Evolutionary conservation across 2,888 invertebrate genomes (phyloP), one percentile per base, ranked within the genome.

Genomic region (Euplagia quadripunctaria): DNA sequence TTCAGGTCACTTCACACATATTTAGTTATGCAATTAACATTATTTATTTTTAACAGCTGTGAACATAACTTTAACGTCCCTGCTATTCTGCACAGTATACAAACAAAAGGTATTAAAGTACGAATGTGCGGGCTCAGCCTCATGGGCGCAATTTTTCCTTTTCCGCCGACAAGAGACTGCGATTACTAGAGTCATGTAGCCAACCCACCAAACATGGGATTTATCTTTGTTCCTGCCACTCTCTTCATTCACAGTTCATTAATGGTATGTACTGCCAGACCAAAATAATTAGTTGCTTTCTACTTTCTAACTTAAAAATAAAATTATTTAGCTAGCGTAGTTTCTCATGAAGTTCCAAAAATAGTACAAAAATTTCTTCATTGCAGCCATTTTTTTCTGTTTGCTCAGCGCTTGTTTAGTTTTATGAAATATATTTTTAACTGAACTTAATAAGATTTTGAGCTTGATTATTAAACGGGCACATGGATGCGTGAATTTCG

Each of bases 71-170:
- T 68, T 72, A 76, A 71, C 63, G 31, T 71, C 11, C 49, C 67
- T 74, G 14, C 65, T 77, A 74, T 78, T 79, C 42, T 64, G 52
- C 31, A 75, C 74, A 81, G 66, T 77, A 76, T 80, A 79, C 66
- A 82, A 84, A 87, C 86, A 83, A 84, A 86, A 84, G 81, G 84
- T 79, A 83, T 85, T 84, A 83, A 86, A 80, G 81, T 84, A 79
- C 76, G 75, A 82, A 78, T 81, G 84, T 83, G 78, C 77, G 74
- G 69, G 76, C 80, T 73, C 73, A 81, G 77, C 76, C 88, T 84
- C 89, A 49, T 46, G 88, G 82, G 89, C 69, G 72, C 84, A 79
- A 85, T 88, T 88, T 85, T 84, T 85, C 75, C 79, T 75, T 81
- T 77, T 82, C 80, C 80, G 74, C 78, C 75, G 82, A 85, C 84